Evolutionary conservation across 2,797 vertebrate genomes (phyloP).

Genomic region (Myripristis jacobus): DNA sequence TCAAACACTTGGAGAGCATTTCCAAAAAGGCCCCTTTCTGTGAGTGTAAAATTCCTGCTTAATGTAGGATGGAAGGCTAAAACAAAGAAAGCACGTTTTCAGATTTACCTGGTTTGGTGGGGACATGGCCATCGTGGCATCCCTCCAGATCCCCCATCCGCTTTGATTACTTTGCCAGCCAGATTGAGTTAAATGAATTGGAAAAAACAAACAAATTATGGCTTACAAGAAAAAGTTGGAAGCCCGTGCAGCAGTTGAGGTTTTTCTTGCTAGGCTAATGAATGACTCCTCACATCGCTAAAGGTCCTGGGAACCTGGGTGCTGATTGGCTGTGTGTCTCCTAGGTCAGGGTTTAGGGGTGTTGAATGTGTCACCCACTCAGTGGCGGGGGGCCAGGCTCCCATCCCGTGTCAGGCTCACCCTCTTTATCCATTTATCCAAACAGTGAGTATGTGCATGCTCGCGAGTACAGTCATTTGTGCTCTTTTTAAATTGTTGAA

Average conservation of each 20-base stretch:
- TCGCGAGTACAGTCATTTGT: neutral
- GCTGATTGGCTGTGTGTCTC: conserved; percentile 38
- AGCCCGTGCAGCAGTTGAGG: neutral
- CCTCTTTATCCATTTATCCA: conserved; percentile 1
- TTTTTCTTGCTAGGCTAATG: conserved; percentile 22
- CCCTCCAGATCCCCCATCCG: neutral
- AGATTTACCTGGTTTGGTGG: neutral
- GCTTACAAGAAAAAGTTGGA: neutral
- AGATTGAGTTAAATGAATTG: neutral
- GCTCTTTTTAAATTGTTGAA: conserved; percentile 5
- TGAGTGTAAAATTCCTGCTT: too few species aligned
- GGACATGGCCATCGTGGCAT: neutral
- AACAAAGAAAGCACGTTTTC: neutral
- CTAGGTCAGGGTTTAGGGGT: conserved; percentile 41
- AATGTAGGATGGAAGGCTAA: too few species aligned
- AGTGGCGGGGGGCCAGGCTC: conserved; percentile 17
- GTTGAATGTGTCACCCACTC: conserved; percentile 40
- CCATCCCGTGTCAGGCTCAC: conserved; percentile 10
- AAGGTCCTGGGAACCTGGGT: conserved; percentile 25
- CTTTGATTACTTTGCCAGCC: neutral
- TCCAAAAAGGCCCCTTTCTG: too few species aligned
- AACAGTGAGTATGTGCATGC: neutral
- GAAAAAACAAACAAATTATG: neutral
- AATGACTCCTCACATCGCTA: conserved; percentile 31
- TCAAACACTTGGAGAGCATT: too few species aligned